Evolutionary conservation across 2,797 vertebrate species (phyloP), one percentile per base, ranked within the genome.

Genomic region (Chiroxiphia lanceolata): DNA sequence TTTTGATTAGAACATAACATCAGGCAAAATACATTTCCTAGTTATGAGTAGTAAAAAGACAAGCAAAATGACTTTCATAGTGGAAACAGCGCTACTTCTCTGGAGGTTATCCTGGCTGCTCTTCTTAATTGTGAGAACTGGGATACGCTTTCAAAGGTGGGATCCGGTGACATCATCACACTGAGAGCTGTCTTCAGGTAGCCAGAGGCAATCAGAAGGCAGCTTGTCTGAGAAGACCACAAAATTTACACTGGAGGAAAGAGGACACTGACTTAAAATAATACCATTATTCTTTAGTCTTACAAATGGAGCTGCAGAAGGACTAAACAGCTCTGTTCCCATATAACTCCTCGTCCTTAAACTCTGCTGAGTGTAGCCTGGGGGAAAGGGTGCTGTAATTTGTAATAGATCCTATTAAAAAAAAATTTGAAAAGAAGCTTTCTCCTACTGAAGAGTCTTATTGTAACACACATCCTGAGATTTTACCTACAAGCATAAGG

Each of bases 21-120:
- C 36, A 27, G 3, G 50, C 33, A n/a, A 38, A 48, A 44, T 16
- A 13, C 23, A 38, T 22, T 40, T 44, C 59, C 60, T 65, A 21
- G 12, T 65, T 60, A 93, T 5, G 22, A 75, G 80, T 72, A 36
- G 74, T 68, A 97, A 89, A 91, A 97, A 75, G 47, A 95, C 26
- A 48, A 96, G 79, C 33, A 89, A 42, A 33, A 80, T 59, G 3
- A 78, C 63, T 87, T 92, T 83, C 96, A 96, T 97, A 67, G 57
- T 27, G 34, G 85, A 95, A 85, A 65, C 2, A 2, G 53, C 27
- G 12, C 48, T 61, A 6, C 54, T 71, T 87, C 67, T 90, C 56
- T 19, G 33, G 33, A 21, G 42, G 34, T 33, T 44, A 53, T 45
- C 34, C 51, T 44, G 10, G 12, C 34, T 19, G 33, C 69, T 92